phyloP scores from a whole-genome alignment of 1,140 invertebrate genomes.

The Chironomus tepperi region DNA sequence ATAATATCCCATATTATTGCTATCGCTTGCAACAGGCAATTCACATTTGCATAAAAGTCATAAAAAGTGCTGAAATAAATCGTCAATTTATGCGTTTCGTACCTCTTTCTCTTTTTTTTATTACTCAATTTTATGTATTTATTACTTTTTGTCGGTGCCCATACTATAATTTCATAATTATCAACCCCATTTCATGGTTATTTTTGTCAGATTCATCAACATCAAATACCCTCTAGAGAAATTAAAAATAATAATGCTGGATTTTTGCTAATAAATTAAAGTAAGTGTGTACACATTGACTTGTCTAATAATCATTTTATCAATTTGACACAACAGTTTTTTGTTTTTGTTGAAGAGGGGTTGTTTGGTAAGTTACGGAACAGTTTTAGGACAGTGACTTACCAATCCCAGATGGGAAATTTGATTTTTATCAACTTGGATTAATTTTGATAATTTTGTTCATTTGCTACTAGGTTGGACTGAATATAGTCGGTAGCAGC shows the following conservation, averaged over 20 bases:
- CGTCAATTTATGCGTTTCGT: neutral
- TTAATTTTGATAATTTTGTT: no score
- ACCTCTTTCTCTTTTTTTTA: neutral
- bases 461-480: no score
- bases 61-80: constrained; percentile 21
- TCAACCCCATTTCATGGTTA: neutral
- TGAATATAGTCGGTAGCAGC: no score
- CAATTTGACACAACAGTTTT: neutral
- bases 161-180: neutral
- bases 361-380: no score
- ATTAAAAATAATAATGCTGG: neutral
- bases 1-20: neutral
- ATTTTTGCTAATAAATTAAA: constrained; percentile 9
- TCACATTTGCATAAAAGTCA: constrained; percentile 15
- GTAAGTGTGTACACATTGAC: neutral
- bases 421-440: no score
- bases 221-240: neutral
- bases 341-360: neutral
- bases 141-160: neutral
- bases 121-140: neutral
- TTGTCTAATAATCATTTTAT: neutral
- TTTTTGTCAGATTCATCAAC: neutral
- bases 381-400: no score
- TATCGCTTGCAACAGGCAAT: neutral
- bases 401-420: no score